Base-by-base conservation (phyloP, 23 tunicate genomes). In the Ascidia mentula region DNA sequence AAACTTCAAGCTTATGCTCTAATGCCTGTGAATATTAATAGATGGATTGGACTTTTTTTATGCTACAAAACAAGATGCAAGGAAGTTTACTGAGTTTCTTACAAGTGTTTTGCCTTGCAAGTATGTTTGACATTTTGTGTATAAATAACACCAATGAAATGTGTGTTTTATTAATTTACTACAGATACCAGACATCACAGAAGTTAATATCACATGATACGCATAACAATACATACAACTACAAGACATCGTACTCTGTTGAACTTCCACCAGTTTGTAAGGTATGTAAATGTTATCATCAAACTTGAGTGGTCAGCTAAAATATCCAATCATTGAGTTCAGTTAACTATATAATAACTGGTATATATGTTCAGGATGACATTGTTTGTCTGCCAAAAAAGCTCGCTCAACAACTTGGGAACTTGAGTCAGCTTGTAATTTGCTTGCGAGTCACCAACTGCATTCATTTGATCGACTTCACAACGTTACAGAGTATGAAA, bases 181-280 rank as follows among this genome's bases (percentile, higher is more conserved):
- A 26, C 76, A 91, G 90, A 32, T 95, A 95, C 76, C 89, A 90
- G 76, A 39, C 90, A 7, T 96, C 96, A 0, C 96, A 95, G 46
- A 95, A 95, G 80, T 77, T 95, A 34, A 83, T 95, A 46, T 86
- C 92, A 0, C 99, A 95, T 69, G 96, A 95, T 45, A 70, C 83
- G 6, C 96, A 90, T 71, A 95, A 75, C 82, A 87, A 80, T 34
- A 87, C 87, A 34, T 95, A 85, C 75, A 95, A 95, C 59, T 95
- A 86, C 79, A 95, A 95, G 42, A 90, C 89, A 7, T 86, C 99
- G 0, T 95, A 73, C 69, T 83, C 91, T 32, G 96, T 90, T 31
- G 99, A 95, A 83, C 73, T 95, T 7, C 99, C 99, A 2, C 92
- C 89, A 36, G 87, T 95, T 45, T 95, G 99, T 79, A 95, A 95